Evolutionary conservation across 2,888 invertebrate genomes (phyloP), one percentile per base, ranked within the genome.

Genomic region (Parasteatoda lunata): DNA sequence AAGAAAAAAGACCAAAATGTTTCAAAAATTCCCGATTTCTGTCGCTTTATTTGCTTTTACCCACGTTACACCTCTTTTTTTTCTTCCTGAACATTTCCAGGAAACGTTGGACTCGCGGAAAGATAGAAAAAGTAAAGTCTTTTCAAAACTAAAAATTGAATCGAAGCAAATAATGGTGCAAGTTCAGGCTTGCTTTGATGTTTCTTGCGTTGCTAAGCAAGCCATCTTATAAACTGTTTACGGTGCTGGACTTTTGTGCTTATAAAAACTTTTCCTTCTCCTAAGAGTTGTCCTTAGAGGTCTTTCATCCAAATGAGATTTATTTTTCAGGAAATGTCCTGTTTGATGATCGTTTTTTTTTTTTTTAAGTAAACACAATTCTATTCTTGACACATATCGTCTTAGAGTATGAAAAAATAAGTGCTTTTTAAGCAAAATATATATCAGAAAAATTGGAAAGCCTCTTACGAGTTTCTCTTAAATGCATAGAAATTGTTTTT

Each of bases 221-320:
- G 11, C 59, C 59, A 59, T 59, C 59, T 59, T 59, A n/a, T 59
- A 59, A 59, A 59, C 59, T n/a, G 59, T 59, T 59, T 59, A n/a
- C 54, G 8, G n/a, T 13, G 9, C 59, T 8, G 4, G 4, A 59
- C 59, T 59, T 59, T 59, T 59, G 59, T 59, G 59, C 59, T 7
- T n/a, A 7, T 9, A 59, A 59, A 59, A 59, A 3, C 9, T 59
- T 4, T 59, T n/a, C 4, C 59, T 59, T 6, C 59, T 59, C 59
- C 9, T 13, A 59, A 4, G 59, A 59, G 59, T 7, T 59, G 59
- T n/a, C n/a, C n/a, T 9, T 7, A 59, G 11, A 59, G n/a, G 59
- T n/a, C n/a, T 7, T 59, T 9, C 59, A 13, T 9, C 59, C 59
- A 59, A 59, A 59, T 59, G 59, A 59, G 59, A 59, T 59, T 59